Conservation (phyloP, 2,797 vertebrate genomes). For the Eulemur rubriventer region DNA sequence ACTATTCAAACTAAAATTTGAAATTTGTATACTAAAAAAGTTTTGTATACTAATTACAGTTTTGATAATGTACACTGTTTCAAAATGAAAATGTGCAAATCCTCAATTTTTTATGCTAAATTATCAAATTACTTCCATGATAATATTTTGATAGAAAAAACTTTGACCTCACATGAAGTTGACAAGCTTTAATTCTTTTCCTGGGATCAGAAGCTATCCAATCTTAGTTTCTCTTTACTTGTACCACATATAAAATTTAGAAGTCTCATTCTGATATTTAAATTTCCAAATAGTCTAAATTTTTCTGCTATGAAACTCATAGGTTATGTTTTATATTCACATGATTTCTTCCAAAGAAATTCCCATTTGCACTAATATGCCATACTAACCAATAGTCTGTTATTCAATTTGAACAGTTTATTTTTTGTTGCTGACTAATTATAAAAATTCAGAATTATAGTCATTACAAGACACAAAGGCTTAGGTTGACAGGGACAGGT, state of each 20-base stretch:
- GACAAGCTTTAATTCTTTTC: neutral
- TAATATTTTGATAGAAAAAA: constrained; percentile 6
- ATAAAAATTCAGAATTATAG: constrained; percentile 16
- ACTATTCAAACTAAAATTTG: constrained; percentile 19
- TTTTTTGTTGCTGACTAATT: neutral
- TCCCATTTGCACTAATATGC: neutral
- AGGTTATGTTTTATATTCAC: constrained; percentile 17
- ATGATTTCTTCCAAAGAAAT: neutral
- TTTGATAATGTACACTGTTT: neutral
- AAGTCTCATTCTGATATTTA: neutral
- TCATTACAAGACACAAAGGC: neutral
- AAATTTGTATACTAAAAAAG: neutral
- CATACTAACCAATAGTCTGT: neutral
- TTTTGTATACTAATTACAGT: neutral
- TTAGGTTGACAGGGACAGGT: neutral
- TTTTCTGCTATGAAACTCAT: neutral
- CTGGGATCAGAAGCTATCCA: neutral
- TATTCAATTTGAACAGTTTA: neutral
- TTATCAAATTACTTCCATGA: neutral
- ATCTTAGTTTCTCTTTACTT: neutral
- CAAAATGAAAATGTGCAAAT: constrained; percentile 1
- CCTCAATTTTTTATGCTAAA: neutral
- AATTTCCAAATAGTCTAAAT: constrained; percentile 23
- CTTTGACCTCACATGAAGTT: neutral
- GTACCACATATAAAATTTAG: neutral